These are phyloP conservation scores for Pentamera pediparva DNA, from an alignment of 53 echinoderm and acorn worm genomes.

Conservation along the genomic window DNA sequence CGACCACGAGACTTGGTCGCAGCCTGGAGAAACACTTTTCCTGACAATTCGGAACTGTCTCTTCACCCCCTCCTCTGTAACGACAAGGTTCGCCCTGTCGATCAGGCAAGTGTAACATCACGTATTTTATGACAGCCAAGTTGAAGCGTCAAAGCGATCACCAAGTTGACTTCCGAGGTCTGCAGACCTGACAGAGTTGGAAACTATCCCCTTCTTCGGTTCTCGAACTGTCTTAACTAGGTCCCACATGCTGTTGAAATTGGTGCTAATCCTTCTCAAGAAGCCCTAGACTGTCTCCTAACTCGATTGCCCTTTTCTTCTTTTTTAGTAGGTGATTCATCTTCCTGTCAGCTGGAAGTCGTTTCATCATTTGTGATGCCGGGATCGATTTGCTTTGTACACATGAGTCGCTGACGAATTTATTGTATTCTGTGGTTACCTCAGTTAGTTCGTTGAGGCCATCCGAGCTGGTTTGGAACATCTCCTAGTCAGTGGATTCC, in stretches of 20 bases:
- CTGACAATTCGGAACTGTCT: not conserved
- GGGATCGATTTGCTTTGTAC: not conserved
- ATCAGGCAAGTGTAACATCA: not conserved
- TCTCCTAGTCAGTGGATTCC: not conserved
- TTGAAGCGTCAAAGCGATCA: not conserved
- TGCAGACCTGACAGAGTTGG: not conserved
- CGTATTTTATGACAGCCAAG: not conserved
- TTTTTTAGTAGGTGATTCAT: not conserved
- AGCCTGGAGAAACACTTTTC: not conserved
- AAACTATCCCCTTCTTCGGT: not conserved
- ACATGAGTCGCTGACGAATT: slow-evolving; percentile 7
- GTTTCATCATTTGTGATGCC: not conserved
- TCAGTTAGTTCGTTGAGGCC: not conserved
- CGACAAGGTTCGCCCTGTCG: not conserved
- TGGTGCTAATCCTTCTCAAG: not conserved
- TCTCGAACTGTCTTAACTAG: not conserved
- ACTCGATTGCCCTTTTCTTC: not conserved
- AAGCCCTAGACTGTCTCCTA: not conserved
- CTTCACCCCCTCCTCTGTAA: not conserved
- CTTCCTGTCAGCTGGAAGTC: not conserved
- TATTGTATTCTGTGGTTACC: not conserved
- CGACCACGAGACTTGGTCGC: not conserved
- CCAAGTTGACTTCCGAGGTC: not conserved
- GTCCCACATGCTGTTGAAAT: not conserved
- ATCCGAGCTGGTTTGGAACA: not conserved